A percentile compares a stretch with the other conserved stretches of the same genome.
Evolutionary conservation across 2,797 vertebrate species (phyloP).

Genomic region (Kryptolebias ocellatus): DNA sequence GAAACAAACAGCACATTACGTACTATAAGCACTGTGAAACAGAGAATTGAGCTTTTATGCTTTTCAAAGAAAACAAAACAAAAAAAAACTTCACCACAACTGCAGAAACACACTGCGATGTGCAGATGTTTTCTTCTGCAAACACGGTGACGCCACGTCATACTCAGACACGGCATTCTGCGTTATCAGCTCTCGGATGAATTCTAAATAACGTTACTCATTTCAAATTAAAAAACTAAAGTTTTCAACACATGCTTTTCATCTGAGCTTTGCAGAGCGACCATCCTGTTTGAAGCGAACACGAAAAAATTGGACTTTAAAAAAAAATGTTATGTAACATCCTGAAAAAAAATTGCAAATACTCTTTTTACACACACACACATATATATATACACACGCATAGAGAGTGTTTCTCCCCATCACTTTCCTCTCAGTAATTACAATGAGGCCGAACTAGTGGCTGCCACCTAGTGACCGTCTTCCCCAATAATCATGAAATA

Average conservation of each 20-base stretch:
- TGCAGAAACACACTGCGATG: slow-evolving; percentile 35
- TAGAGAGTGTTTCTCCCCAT: slow-evolving; percentile 44
- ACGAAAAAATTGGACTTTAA: too few relatives aligned
- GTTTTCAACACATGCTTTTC: too few relatives aligned
- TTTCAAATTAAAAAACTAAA: not conserved
- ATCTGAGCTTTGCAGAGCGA: too few relatives aligned
- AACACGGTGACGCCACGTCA: not conserved
- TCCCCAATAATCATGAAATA: slow-evolving; percentile 86
- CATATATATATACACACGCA: slow-evolving; percentile 1
- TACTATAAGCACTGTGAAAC: slow-evolving; percentile 67
- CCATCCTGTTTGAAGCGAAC: not conserved
- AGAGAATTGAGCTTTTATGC: slow-evolving; percentile 58
- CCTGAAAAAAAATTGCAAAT: slow-evolving; percentile 38
- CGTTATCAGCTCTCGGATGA: not conserved
- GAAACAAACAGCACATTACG: slow-evolving; percentile 76
- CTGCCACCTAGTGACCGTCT: slow-evolving; percentile 86
- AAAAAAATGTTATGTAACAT: slow-evolving; percentile 10
- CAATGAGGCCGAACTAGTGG: slow-evolving; percentile 76
- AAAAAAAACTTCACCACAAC: slow-evolving; percentile 39
- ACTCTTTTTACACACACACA: slow-evolving; percentile 17
- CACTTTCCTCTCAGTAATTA: slow-evolving; percentile 78
- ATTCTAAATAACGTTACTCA: slow-evolving; percentile 1
- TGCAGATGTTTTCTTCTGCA: slow-evolving; percentile 23
- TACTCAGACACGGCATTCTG: not conserved
- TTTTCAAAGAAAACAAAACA: slow-evolving; percentile 22